A percentile compares a stretch with the other conserved stretches of the same genome.
phyloP scores from a whole-genome alignment of 2,888 invertebrate genomes.

The Prosapia bicincta region DNA sequence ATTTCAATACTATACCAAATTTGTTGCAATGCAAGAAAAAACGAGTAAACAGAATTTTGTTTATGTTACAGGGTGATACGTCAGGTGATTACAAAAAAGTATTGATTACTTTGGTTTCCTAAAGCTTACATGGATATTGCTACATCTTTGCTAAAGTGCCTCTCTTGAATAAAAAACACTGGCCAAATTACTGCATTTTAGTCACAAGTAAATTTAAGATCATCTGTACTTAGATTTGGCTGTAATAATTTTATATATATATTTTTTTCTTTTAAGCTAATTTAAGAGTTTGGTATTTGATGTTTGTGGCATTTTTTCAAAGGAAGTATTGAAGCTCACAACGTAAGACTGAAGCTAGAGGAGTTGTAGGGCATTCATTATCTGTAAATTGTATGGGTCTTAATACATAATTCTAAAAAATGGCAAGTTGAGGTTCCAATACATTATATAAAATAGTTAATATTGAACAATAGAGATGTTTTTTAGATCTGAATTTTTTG shows the following conservation, averaged over 20 bases:
- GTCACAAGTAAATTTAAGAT: background rate
- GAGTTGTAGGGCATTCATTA: background rate
- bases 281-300: background rate
- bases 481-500: too few relatives aligned
- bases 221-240: background rate
- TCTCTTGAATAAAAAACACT: background rate
- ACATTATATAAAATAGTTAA: too few relatives aligned
- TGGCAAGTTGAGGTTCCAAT: too few relatives aligned
- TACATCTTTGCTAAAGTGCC: background rate
- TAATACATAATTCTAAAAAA: too few relatives aligned
- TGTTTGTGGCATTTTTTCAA: background rate
- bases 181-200: background rate
- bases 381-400: too few relatives aligned
- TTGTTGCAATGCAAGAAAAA: too few relatives aligned
- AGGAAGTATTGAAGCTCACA: background rate
- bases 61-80: constrained; percentile 76
- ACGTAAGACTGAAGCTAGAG: background rate
- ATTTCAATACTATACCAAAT: too few relatives aligned
- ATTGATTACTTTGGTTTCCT: constrained; percentile 78
- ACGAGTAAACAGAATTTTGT: background rate
- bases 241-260: background rate
- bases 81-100: constrained; percentile 92
- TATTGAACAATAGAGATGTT: too few relatives aligned
- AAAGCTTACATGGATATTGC: constrained; percentile 42
- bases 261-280: background rate